Percentiles rank a stretch among this genome's conserved stretches.
phyloP scores from a whole-genome alignment of 2,888 invertebrate genomes.

The Ernsta delagoae region DNA sequence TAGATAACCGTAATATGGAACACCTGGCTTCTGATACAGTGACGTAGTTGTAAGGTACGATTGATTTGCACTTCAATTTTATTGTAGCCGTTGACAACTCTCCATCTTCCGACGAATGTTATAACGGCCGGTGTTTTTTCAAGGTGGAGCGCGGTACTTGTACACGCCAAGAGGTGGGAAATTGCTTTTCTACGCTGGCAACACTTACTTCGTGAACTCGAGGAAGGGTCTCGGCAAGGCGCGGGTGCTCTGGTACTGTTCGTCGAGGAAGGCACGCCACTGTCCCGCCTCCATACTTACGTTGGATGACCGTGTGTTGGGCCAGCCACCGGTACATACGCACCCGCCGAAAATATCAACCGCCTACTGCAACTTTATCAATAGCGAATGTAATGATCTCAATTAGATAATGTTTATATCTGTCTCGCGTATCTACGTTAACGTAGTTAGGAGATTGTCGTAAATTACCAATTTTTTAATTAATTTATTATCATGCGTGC shows the following conservation, averaged over 20 bases:
- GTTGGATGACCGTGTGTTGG: constrained; percentile 58
- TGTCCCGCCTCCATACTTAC: constrained; percentile 65
- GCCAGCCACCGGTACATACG: constrained; percentile 59
- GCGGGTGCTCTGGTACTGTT: constrained; percentile 67
- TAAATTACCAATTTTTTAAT: background rate
- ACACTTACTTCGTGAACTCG: constrained; percentile 67
- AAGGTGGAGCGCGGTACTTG: too few species aligned
- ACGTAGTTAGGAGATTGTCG: constrained; percentile 23
- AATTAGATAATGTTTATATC: constrained; percentile 1
- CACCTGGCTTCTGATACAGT: too few species aligned
- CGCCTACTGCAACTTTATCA: constrained; percentile 42
- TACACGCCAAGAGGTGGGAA: too few species aligned
- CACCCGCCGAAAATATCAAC: constrained; percentile 63
- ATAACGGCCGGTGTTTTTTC: too few species aligned
- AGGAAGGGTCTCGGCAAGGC: constrained; percentile 55
- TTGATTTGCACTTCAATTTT: too few species aligned
- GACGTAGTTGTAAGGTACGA: too few species aligned
- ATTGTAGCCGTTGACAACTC: too few species aligned
- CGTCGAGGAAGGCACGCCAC: constrained; percentile 60
- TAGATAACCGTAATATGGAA: too few species aligned
- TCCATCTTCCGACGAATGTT: too few species aligned
- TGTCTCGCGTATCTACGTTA: background rate
- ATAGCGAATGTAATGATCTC: constrained; percentile 30
- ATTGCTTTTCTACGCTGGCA: constrained; percentile 63
- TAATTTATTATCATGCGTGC: constrained; percentile 10